phyloP scores from a whole-genome alignment of 2,888 invertebrate genomes.

The Meghimatium bilineatum region DNA sequence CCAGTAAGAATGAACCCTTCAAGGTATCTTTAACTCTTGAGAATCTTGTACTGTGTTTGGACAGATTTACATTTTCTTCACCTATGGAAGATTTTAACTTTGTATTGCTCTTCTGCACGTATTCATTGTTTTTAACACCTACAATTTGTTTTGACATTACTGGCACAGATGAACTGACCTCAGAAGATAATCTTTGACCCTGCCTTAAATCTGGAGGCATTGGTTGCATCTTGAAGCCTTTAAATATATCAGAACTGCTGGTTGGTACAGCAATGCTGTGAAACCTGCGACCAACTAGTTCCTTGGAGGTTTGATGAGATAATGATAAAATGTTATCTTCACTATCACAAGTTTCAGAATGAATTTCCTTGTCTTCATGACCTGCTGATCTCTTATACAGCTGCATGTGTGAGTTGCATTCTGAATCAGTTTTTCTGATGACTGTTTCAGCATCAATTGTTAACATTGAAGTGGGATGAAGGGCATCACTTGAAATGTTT shows the following conservation, averaged over 20 bases:
- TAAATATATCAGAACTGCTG: background rate
- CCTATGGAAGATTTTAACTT: conserved; percentile 11
- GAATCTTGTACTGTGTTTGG: background rate
- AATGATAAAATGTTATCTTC: background rate
- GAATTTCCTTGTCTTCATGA: background rate
- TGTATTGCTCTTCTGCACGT: background rate
- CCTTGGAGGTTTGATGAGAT: background rate
- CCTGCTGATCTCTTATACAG: background rate
- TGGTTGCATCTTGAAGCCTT: background rate
- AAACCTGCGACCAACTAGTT: background rate
- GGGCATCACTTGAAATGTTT: background rate
- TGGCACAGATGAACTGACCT: background rate
- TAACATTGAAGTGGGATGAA: background rate
- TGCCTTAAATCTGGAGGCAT: background rate
- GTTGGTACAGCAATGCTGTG: background rate
- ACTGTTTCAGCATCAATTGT: background rate
- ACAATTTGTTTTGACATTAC: background rate
- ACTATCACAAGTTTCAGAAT: background rate
- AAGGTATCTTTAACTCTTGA: background rate
- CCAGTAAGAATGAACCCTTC: background rate
- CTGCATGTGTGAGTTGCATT: background rate
- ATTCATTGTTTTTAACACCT: background rate
- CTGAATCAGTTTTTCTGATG: background rate
- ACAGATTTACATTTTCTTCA: conserved; percentile 1
- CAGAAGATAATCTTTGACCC: background rate